phyloP scores from a whole-genome alignment of 2,888 invertebrate genomes.

The Nasonia oneida region DNA sequence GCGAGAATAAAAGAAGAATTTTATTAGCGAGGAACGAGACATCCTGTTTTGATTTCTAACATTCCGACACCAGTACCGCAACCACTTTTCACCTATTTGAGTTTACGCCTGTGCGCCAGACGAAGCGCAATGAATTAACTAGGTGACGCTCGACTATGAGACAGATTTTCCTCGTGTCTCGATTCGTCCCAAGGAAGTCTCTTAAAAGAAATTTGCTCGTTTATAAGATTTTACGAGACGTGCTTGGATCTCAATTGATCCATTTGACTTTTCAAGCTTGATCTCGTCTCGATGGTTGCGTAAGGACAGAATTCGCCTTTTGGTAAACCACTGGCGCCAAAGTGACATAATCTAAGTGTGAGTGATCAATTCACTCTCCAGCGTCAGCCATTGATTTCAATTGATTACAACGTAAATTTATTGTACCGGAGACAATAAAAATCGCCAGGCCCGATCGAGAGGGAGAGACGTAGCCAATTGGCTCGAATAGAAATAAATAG shows the following conservation, averaged over 20 bases:
- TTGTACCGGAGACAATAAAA: neutral
- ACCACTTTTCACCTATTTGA: constrained; percentile 50
- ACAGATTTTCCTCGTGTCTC: neutral
- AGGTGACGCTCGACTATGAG: constrained; percentile 1
- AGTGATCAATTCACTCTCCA: constrained; percentile 11
- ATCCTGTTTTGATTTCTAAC: constrained; percentile 52
- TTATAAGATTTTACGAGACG: neutral
- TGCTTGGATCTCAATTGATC: neutral
- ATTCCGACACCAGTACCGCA: neutral
- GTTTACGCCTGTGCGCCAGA: constrained; percentile 31
- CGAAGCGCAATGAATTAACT: constrained; percentile 24
- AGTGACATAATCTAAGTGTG: neutral
- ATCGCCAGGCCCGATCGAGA: neutral
- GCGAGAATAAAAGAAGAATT: neutral
- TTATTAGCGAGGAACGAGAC: constrained; percentile 19
- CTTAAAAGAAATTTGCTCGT: neutral
- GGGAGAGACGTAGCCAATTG: neutral
- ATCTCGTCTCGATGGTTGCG: neutral
- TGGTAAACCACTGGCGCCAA: neutral
- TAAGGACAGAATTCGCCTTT: neutral
- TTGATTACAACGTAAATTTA: constrained; percentile 39
- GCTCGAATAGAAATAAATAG: neutral
- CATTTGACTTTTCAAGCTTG: neutral
- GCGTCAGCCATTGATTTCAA: constrained; percentile 35
- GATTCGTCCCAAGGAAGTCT: neutral